Evolutionary conservation across 2,888 invertebrate genomes (phyloP), one percentile per base, ranked within the genome.

Genomic region (Gastracanthus pulcherrimus): DNA sequence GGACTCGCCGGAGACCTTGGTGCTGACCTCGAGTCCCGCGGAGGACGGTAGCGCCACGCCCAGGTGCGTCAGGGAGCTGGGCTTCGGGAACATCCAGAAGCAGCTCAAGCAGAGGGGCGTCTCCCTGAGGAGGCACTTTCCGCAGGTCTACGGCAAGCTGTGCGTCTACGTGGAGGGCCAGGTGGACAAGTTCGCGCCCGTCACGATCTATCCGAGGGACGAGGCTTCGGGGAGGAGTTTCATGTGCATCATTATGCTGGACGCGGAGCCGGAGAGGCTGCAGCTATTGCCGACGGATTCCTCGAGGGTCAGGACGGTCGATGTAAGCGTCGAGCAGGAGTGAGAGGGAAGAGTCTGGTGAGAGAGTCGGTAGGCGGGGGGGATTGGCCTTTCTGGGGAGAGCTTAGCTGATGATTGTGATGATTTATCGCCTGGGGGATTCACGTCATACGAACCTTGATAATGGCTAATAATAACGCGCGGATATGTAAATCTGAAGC

Each of bases 181-280:
- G 76, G 94, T 94, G 84, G 96, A 96, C 85, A 95, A 95, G 87
- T 97, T 98, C 89, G 95, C 96, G 75, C 97, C 98, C 1, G 96
- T 97, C 87, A 98, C 97, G 29, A 95, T 98, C 87, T 97, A 97
- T 90, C 98, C 98, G 0, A 94, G 95, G 83, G 97, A 98, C 90
- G 94, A 94, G 83, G 93, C 94, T 48, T 96, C 96, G 45, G 97
- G 97, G 2, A 95, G 95, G 89, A 95, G 95, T 82, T 97, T 98
- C 90, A 96, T 97, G 94, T 98, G 97, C 92, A 96, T 98, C 84
- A 97, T 98, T 83, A 97, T 97, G 96, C 96, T 97, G 26, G 97
- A 97, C 87, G 94, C 95, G 76, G 95, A 95, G 85, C 93, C 93
- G 3, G 94, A 94, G 85, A 93, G 93, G 84, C 92, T 95, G 74